A percentile compares a stretch with the other conserved stretches of the same genome.
Conservation (phyloP, 2,888 invertebrate species). For the Spisula solida region DNA sequence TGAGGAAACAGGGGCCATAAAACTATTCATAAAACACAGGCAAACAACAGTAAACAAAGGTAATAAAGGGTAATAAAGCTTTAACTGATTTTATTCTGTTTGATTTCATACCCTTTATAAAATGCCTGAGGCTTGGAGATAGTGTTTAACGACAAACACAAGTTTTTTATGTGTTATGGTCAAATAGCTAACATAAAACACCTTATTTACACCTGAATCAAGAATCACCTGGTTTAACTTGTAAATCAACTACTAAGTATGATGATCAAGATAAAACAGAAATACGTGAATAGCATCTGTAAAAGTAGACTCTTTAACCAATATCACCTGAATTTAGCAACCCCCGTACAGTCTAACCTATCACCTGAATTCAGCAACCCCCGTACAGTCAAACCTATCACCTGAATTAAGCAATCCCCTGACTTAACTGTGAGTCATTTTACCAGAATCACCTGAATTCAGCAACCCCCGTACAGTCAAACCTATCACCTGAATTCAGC, state of each 20-base stretch:
- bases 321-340: too few species aligned
- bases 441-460: too few species aligned
- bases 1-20: conserved; percentile 12
- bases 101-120: conserved; percentile 24
- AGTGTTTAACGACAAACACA: background rate
- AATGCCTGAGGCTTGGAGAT: conserved; percentile 30
- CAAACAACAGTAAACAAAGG: background rate
- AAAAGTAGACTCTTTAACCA: too few species aligned
- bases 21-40: background rate
- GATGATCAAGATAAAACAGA: background rate
- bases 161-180: conserved; percentile 17
- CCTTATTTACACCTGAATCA: background rate
- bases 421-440: too few species aligned
- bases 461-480: too few species aligned
- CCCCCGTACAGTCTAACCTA: too few species aligned
- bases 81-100: conserved; percentile 18
- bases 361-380: too few species aligned
- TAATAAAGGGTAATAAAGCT: conserved; percentile 31
- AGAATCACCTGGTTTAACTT: background rate
- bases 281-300: background rate
- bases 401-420: too few species aligned
- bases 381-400: too few species aligned
- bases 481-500: too few species aligned
- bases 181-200: background rate
- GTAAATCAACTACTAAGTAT: background rate